Base-by-base conservation (phyloP, 2,113 vertebrate species). In the Helogale parvula region DNA sequence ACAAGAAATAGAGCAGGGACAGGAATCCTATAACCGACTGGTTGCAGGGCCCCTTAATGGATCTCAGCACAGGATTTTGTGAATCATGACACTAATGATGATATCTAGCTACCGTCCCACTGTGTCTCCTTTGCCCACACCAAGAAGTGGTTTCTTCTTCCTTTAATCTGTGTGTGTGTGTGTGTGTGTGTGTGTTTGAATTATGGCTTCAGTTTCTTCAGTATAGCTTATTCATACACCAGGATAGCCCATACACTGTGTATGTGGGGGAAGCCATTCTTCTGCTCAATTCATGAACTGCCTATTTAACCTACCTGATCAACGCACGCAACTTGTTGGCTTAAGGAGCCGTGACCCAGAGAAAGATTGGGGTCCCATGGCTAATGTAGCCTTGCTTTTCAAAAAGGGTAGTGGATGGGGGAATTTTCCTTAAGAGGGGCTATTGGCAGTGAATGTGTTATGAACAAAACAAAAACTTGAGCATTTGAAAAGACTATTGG, bases 191-290 rank as follows among this genome's bases (percentile, higher is more conserved):
- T 60, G 19, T 57, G 19, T 69, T 8, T 81, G 45, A 16, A 16
- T 96, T n/a, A 31, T 1, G 0, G 25, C 21, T 88, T 88, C 50
- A n/a, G 2, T 47, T 90, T 65, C 13, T 69, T 15, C 15, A 31
- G 52, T 71, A 23, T 38, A 74, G 25, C n/a, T 81, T 91, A 88
- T 80, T 71, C 13, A n/a, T 2, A 90, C 14, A 84, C 23, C 25
- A 41, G 41, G 0, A 12, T 45, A 29, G 11, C 23, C 33, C 3
- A 1, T 11, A 17, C 3, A 68, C 47, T 12, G 14, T 17, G 1
- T 35, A 92, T 71, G 81, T 82, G 12, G 77, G 31, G 65, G 13
- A 81, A 54, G 19, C 33, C 16, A n/a, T 71, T 81, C 79, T 76
- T 69, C 25, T 21, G 15, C 7, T 92, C 0, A 69, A 3, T 82